Evolutionary conservation across 2,797 vertebrate genomes (phyloP).

Genomic region (Coccyzus lansbergi): DNA sequence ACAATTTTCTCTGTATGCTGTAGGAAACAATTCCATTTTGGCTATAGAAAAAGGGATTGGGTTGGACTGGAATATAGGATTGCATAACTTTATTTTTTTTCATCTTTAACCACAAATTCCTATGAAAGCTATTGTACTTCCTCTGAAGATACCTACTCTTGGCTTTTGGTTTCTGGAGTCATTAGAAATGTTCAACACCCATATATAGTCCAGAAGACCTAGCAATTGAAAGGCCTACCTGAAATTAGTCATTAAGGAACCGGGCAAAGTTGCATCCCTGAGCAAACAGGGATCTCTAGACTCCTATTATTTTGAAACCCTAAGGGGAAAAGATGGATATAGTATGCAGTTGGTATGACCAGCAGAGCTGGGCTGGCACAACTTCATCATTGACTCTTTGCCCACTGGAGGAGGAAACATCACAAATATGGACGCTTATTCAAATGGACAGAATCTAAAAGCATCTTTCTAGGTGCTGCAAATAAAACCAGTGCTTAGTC

Average conservation of each 20-base stretch:
- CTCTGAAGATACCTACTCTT: slow-evolving; percentile 48
- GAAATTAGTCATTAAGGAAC: background rate
- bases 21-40: slow-evolving; percentile 63
- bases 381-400: background rate
- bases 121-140: slow-evolving; percentile 39
- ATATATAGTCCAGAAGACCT: background rate
- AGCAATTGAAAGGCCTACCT: background rate
- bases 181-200: background rate
- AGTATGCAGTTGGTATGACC: background rate
- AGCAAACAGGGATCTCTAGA: background rate
- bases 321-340: background rate
- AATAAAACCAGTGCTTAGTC: background rate
- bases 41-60: slow-evolving; percentile 44
- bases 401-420: background rate
- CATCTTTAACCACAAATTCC: slow-evolving; percentile 48
- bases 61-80: slow-evolving; percentile 37
- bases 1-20: slow-evolving; percentile 31
- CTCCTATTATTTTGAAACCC: background rate
- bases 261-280: background rate
- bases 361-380: background rate
- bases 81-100: slow-evolving; percentile 32
- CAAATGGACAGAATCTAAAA: background rate
- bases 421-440: background rate
- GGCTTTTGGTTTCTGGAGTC: background rate
- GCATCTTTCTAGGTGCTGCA: background rate